Evolutionary conservation across 2,888 invertebrate genomes (phyloP).

Genomic region (Xestoiulus laeticollis): DNA sequence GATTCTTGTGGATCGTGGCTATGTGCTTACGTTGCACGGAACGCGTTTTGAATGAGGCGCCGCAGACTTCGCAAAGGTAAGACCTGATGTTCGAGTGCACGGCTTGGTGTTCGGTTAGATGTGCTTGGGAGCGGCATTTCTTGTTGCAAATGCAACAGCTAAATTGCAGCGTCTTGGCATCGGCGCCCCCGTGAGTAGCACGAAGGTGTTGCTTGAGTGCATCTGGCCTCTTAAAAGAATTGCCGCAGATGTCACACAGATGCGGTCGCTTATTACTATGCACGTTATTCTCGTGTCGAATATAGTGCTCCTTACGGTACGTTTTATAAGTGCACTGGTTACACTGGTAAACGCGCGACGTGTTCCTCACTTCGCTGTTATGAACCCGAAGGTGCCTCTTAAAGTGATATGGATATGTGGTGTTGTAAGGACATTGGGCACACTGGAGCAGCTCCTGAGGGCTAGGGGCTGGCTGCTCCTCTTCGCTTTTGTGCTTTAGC

Average conservation of each 20-base stretch:
- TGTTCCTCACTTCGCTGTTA: slow-evolving; percentile 54
- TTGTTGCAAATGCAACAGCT: slow-evolving; percentile 62
- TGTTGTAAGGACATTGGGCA: slow-evolving; percentile 61
- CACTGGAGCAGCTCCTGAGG: slow-evolving; percentile 57
- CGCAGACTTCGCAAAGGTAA: slow-evolving; percentile 68
- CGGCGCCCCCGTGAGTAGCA: slow-evolving; percentile 63
- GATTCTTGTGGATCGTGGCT: slow-evolving; percentile 64
- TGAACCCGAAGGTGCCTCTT: slow-evolving; percentile 61
- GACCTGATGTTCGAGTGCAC: slow-evolving; percentile 65
- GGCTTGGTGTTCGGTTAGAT: slow-evolving; percentile 63
- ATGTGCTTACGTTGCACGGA: slow-evolving; percentile 65
- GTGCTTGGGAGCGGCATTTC: slow-evolving; percentile 63
- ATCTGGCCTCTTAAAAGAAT: slow-evolving; percentile 68
- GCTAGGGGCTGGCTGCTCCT: slow-evolving; percentile 47
- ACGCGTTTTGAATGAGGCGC: slow-evolving; percentile 67
- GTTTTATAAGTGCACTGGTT: slow-evolving; percentile 64
- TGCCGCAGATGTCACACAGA: slow-evolving; percentile 68
- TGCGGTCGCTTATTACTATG: slow-evolving; percentile 68
- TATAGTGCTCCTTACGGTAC: slow-evolving; percentile 63
- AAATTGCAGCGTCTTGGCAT: slow-evolving; percentile 58
- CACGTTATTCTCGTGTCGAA: slow-evolving; percentile 66
- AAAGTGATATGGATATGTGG: slow-evolving; percentile 59
- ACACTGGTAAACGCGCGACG: slow-evolving; percentile 60
- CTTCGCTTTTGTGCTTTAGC: slow-evolving; percentile 59
- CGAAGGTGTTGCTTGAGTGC: slow-evolving; percentile 66